Percentiles rank a stretch among this genome's conserved stretches.
phyloP scores from a whole-genome alignment of 2,113 vertebrate species.

The Gnathonemus longibarbis region DNA sequence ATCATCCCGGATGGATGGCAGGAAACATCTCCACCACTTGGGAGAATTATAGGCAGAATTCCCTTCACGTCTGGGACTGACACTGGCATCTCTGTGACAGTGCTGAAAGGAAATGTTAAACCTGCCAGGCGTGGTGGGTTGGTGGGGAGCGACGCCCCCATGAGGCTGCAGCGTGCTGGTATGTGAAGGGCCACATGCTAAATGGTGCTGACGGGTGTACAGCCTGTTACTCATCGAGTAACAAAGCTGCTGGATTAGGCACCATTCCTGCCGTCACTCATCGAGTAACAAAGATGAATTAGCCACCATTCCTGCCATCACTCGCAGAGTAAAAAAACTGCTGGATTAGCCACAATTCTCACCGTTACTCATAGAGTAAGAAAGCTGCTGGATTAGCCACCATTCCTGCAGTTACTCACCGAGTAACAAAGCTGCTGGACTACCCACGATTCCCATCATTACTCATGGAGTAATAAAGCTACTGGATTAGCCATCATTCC shows the following conservation, averaged over 20 bases:
- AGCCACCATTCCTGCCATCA: no score
- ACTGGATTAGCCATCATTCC: no score
- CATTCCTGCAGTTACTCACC: rapidly evolving
- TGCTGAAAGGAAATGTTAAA: background rate
- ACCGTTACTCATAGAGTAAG: no score
- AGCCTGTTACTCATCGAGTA: background rate
- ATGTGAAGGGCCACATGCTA: background rate
- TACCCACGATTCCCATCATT: no score
- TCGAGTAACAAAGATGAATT: no score
- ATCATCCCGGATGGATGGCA: background rate
- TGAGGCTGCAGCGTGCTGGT: background rate
- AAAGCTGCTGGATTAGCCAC: background rate
- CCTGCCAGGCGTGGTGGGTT: background rate
- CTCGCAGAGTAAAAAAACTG: rapidly evolving
- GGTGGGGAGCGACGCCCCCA: background rate
- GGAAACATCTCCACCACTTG: background rate
- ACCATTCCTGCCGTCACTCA: no score
- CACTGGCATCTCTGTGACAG: background rate
- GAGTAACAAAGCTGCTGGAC: no score
- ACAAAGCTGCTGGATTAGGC: background rate
- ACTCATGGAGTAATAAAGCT: no score
- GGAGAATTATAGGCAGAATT: background rate
- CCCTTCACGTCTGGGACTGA: background rate
- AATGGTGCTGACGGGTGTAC: background rate
- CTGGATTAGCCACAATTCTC: no score